Evolutionary conservation across 2,797 vertebrate genomes (phyloP).

Genomic region (Periophthalmus magnuspinnatus): DNA sequence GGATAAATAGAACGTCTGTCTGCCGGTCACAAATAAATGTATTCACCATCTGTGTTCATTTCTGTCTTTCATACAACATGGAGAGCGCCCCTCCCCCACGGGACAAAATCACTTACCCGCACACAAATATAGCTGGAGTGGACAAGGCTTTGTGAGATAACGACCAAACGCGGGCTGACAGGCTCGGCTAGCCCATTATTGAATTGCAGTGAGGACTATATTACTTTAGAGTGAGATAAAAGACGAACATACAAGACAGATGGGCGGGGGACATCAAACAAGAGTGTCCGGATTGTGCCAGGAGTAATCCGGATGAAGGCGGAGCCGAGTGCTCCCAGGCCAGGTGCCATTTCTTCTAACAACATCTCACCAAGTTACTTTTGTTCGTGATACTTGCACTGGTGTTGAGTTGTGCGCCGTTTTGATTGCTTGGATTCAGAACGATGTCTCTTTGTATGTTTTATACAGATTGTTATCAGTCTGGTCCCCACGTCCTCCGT

Average conservation of each 20-base stretch:
- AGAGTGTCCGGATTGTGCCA: slow-evolving; percentile 93
- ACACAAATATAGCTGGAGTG: slow-evolving; percentile 85
- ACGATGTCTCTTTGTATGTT: too few species aligned
- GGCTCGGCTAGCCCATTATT: slow-evolving; percentile 93
- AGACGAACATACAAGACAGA: slow-evolving; percentile 94
- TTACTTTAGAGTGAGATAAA: slow-evolving; percentile 99
- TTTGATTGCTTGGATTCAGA: background rate
- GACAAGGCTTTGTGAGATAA: slow-evolving; percentile 94
- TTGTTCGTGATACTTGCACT: slow-evolving; percentile 33
- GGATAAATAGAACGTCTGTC: slow-evolving; percentile 72
- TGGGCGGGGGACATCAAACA: slow-evolving; percentile 97
- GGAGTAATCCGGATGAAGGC: slow-evolving; percentile 92
- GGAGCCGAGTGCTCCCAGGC: slow-evolving; percentile 91
- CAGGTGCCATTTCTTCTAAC: slow-evolving; percentile 85
- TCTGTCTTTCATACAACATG: slow-evolving; percentile 40
- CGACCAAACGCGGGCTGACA: slow-evolving; percentile 95
- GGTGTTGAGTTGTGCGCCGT: slow-evolving; percentile 29
- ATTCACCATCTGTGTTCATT: slow-evolving; percentile 63
- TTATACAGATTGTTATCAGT: too few species aligned
- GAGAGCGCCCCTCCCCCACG: slow-evolving; percentile 38
- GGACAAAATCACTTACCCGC: slow-evolving; percentile 57
- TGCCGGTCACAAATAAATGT: slow-evolving; percentile 73
- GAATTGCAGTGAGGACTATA: slow-evolving; percentile 96
- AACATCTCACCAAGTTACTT: slow-evolving; percentile 46
- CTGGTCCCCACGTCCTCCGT: too few species aligned